These are phyloP conservation scores for Ophion costatus DNA, from an alignment of 2,888 invertebrate genomes.

Conservation along the genomic window DNA sequence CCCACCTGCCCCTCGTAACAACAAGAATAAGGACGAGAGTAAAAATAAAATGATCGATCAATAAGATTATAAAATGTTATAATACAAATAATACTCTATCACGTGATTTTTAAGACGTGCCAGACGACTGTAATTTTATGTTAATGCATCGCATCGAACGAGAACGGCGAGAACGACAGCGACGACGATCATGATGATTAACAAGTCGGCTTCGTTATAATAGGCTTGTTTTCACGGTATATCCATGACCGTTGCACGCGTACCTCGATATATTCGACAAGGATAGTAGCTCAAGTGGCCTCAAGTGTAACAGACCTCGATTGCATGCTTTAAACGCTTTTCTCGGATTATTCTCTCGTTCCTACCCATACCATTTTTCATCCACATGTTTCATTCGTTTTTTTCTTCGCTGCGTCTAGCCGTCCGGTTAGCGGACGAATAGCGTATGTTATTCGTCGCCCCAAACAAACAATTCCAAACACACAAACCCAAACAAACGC, in stretches of 20 bases:
- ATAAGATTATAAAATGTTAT: conserved; percentile 29
- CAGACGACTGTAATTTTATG: conserved; percentile 50
- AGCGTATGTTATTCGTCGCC: no score
- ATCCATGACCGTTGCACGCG: conserved; percentile 25
- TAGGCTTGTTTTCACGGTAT: conserved; percentile 61
- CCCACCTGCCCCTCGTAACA: background rate
- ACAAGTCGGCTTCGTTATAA: conserved; percentile 43
- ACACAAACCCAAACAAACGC: no score
- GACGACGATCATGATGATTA: conserved; percentile 29
- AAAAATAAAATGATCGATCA: conserved; percentile 17
- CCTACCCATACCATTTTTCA: background rate
- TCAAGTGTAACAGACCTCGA: conserved; percentile 34
- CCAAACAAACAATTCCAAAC: no score
- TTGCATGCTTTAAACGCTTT: conserved; percentile 12
- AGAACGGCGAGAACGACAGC: conserved; percentile 22
- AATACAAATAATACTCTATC: conserved; percentile 27
- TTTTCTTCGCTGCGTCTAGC: no score
- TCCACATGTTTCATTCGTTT: background rate
- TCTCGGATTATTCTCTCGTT: conserved; percentile 3
- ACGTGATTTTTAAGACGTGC: conserved; percentile 39
- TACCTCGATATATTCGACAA: conserved; percentile 57
- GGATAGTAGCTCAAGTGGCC: conserved; percentile 44
- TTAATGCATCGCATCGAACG: conserved; percentile 45
- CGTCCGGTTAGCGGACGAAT: no score
- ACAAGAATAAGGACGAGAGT: background rate